Conservation (phyloP, 2,797 vertebrate species). For the Triplophysa yarkandensis region DNA sequence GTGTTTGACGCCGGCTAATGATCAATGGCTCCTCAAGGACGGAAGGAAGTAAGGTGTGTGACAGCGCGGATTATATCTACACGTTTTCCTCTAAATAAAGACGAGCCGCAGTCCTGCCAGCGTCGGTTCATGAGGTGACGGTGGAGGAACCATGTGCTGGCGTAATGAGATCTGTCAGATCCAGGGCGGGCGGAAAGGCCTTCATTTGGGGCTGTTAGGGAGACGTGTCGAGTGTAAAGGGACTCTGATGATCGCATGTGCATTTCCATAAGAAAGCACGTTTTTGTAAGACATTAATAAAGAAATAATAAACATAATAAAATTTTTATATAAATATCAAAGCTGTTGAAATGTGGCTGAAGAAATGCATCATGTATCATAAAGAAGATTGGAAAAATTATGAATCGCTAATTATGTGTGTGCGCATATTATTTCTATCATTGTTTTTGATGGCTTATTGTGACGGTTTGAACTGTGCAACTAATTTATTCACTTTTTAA, state of each 20-base stretch:
- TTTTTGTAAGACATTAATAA: too few relatives aligned
- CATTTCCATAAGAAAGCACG: constrained; percentile 1
- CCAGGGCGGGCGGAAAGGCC: constrained; percentile 43
- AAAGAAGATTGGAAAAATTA: too few relatives aligned
- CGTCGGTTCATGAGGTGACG: constrained; percentile 56
- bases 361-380: too few relatives aligned
- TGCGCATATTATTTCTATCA: too few relatives aligned
- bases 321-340: too few relatives aligned
- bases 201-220: constrained; percentile 49
- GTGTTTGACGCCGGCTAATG: constrained; percentile 65
- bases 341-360: too few relatives aligned
- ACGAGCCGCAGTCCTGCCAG: constrained; percentile 55
- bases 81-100: constrained; percentile 55
- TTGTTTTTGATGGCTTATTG: too few relatives aligned
- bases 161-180: constrained; percentile 61
- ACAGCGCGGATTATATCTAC: constrained; percentile 64
- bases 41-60: constrained; percentile 58
- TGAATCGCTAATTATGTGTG: too few relatives aligned
- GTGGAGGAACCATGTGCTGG: constrained; percentile 40
- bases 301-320: too few relatives aligned
- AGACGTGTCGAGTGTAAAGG: constrained; percentile 40
- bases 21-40: constrained; percentile 59
- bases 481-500: too few relatives aligned
- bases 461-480: too few relatives aligned
- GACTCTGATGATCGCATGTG: background rate